A percentile compares a stretch with the other conserved stretches of the same genome.
These are phyloP conservation scores for Sminthurinus signatus DNA, from an alignment of 1,140 invertebrate genomes.

Conservation along the genomic window DNA sequence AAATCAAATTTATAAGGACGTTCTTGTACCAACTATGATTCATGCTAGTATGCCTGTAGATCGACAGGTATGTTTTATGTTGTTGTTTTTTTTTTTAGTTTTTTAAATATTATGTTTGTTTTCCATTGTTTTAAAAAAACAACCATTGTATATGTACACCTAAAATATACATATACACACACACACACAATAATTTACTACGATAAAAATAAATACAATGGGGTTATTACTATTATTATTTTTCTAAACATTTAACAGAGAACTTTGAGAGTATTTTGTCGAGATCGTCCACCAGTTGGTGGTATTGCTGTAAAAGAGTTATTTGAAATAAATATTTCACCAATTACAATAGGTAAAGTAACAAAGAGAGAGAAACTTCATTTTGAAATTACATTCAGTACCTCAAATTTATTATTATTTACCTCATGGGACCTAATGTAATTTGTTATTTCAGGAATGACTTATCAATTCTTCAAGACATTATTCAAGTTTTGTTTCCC, in stretches of 20 bases:
- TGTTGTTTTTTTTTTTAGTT: too few species aligned
- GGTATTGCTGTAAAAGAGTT: conserved; percentile 98
- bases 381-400: too few species aligned
- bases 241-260: conserved; percentile 52
- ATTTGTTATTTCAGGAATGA: conserved; percentile 74
- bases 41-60: conserved; percentile 85
- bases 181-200: too few species aligned
- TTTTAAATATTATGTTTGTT: too few species aligned
- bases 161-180: too few species aligned
- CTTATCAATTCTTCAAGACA: conserved; percentile 94
- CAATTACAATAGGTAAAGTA: conserved; percentile 72
- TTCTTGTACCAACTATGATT: conserved; percentile 78
- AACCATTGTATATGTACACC: too few species aligned
- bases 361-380: too few species aligned
- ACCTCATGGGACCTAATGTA: not conserved
- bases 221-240: too few species aligned
- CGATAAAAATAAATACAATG: too few species aligned
- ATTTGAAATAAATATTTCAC: conserved; percentile 93
- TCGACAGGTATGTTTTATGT: conserved; percentile 51
- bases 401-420: too few species aligned
- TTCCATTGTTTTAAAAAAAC: too few species aligned
- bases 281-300: conserved; percentile 85
- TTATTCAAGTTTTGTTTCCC: conserved; percentile 99
- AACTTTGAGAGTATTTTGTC: conserved; percentile 77
- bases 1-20: conserved; percentile 89